Base-by-base conservation (phyloP, 2,888 invertebrate species). In the Stomorhina lunata region DNA sequence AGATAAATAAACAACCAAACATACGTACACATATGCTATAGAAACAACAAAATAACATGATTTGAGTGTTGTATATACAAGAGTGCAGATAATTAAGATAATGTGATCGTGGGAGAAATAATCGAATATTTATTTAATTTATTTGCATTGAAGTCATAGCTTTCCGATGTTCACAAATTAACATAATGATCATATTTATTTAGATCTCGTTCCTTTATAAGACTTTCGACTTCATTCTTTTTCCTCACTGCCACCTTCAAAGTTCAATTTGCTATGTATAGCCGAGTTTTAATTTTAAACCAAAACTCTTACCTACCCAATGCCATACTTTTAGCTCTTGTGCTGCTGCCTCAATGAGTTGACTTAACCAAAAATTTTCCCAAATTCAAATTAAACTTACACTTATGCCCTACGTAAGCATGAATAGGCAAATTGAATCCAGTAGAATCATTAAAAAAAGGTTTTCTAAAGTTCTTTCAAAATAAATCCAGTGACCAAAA, bases 361-460 rank as follows among this genome's bases (percentile, higher is more conserved):
- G 57, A 61, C 66, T 65, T 68, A 72, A 68, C 66, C 55, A 45
- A 72, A 81, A 59, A 57, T 9, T 66, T 77, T 57, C 55, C 68
- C 48, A 81, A 81, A 79, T 79, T 79, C 78, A 81, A 84, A 84
- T 81, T 83, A 83, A 68, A 78, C 69, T 43, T 50, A 34, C 48
- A 68, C 43, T 55, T 65, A 43, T 63, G 9, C 48, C 55, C 27
- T 57, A 40, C 5, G 37, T 2, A 20, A 43, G 7, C 45, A 32
- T 61, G 15, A 40, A 37, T 40, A 34, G 17, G 10, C 6, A n/a
- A 27, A 17, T n/a, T n/a, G n/a, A n/a, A n/a, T n/a, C n/a, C n/a
- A n/a, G n/a, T n/a, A n/a, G n/a, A n/a, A n/a, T n/a, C n/a, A n/a
- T n/a, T n/a, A n/a, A n/a, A n/a, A n/a, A n/a, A n/a, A n/a, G n/a